These are phyloP conservation scores for Austrofundulus limnaeus DNA, from an alignment of 2,113 vertebrate species.

Conservation along the genomic window DNA sequence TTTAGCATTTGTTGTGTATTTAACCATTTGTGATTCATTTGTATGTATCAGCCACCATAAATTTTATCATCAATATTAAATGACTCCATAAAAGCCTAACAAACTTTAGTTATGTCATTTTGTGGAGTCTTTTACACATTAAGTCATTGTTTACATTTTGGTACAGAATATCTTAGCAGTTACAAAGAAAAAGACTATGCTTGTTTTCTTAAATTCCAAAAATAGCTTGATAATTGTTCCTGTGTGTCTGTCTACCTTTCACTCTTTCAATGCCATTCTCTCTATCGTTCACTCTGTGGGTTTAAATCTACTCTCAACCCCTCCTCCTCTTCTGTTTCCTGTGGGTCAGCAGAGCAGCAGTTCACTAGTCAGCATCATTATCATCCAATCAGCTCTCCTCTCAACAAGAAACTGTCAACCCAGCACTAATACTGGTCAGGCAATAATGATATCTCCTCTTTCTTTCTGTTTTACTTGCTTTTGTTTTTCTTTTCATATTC, in stretches of 20 bases:
- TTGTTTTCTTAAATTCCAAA: no score
- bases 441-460: constrained; percentile 60
- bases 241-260: constrained; percentile 1
- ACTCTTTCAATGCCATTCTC: constrained; percentile 22
- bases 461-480: constrained; percentile 21
- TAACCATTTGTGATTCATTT: no score
- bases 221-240: constrained; percentile 1
- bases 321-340: constrained; percentile 50
- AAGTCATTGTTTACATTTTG: constrained; percentile 12
- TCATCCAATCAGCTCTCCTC: constrained; percentile 68
- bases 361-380: constrained; percentile 73
- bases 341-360: constrained; percentile 67
- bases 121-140: constrained; percentile 4
- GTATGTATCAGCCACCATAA: no score
- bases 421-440: constrained; percentile 66
- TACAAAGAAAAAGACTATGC: background rate
- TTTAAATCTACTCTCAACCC: constrained; percentile 25
- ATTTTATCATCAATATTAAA: no score
- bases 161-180: background rate
- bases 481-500: constrained; percentile 8
- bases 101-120: constrained; percentile 2
- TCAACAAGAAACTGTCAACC: constrained; percentile 71
- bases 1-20: no score
- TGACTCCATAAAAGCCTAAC: background rate
- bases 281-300: constrained; percentile 19